Conservation (phyloP, 2,888 invertebrate species). For the Chloroclysta siterata region DNA sequence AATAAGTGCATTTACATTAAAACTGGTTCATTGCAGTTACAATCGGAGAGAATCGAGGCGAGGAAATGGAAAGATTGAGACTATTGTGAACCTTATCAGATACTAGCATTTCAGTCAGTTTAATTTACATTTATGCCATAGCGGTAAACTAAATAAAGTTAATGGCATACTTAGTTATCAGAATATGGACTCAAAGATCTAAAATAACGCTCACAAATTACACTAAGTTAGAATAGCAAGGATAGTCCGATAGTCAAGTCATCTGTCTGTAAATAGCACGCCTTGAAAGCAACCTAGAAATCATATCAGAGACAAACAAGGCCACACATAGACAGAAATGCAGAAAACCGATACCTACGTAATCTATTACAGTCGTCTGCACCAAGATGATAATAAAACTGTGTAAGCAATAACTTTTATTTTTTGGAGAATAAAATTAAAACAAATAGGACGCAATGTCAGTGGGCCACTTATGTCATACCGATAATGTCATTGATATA, state of each 20-base stretch:
- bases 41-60: conserved; percentile 5
- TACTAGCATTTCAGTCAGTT: conserved; percentile 6
- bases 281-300: conserved; percentile 30
- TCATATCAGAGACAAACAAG: conserved; percentile 27
- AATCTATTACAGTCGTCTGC: conserved; percentile 10
- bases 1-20: conserved; percentile 16
- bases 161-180: not conserved
- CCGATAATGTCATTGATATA: too few species aligned
- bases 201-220: not conserved
- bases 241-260: not conserved
- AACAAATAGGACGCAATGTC: too few species aligned
- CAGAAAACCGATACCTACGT: conserved; percentile 29
- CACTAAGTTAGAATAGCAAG: conserved; percentile 2
- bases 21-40: conserved; percentile 25
- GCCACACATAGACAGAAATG: conserved; percentile 21
- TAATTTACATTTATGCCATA: conserved; percentile 7
- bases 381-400: not conserved
- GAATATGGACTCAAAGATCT: not conserved
- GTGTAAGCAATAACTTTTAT: too few species aligned
- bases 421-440: too few species aligned
- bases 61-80: conserved; percentile 19
- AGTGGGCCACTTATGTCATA: too few species aligned
- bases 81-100: conserved; percentile 21
- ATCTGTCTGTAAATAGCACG: conserved; percentile 17
- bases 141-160: not conserved